Evolutionary conservation across 2,797 vertebrate genomes (phyloP).

Genomic region (Epinephelus coioides): DNA sequence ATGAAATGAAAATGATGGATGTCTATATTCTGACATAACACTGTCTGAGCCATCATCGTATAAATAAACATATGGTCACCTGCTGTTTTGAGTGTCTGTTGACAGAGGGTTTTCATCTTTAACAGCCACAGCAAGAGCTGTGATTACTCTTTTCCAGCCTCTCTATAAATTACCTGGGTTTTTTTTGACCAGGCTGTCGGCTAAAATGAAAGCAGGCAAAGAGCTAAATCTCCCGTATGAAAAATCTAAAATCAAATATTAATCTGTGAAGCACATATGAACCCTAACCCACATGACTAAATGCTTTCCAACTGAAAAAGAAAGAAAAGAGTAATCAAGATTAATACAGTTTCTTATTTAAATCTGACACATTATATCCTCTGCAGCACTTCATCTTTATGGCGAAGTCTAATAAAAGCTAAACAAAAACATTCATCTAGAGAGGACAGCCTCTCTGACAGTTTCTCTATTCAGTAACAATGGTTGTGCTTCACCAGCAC

Average conservation of each 20-base stretch:
- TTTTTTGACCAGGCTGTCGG: not conserved
- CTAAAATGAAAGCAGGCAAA: not conserved
- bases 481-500: not conserved
- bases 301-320: slow-evolving; percentile 1
- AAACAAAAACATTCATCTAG: not conserved
- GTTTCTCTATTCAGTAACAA: not conserved
- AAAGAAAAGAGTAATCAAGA: not conserved
- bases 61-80: slow-evolving; percentile 2
- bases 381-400: not conserved
- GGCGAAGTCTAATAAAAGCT: not conserved
- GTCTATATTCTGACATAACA: not conserved
- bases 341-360: not conserved
- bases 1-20: not conserved
- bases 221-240: not conserved
- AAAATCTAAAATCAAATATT: not conserved
- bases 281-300: not conserved
- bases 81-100: not conserved
- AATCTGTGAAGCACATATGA: not conserved
- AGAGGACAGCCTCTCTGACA: not conserved
- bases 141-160: slow-evolving; percentile 16
- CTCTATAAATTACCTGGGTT: not conserved
- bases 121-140: slow-evolving; percentile 12
- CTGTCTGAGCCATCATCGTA: not conserved
- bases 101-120: slow-evolving; percentile 39
- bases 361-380: not conserved